Percentiles rank a stretch among this genome's conserved stretches.
Evolutionary conservation across 35 echinoderm and acorn worm species (phyloP).

Genomic region (Apostichopus californicus): DNA sequence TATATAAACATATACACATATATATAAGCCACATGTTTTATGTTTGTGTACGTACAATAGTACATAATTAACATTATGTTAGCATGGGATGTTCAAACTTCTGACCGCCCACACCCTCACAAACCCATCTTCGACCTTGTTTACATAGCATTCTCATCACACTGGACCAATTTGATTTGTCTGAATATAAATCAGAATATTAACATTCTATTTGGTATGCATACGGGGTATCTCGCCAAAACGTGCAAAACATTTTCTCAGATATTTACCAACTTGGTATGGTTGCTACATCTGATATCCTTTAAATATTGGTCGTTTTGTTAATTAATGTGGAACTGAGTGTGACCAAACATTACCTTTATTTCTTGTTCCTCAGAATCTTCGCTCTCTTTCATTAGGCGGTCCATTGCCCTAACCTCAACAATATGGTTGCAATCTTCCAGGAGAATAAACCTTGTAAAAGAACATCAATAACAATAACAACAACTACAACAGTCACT

Average conservation of each 20-base stretch:
- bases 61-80: no score
- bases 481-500: no score
- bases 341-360: background rate
- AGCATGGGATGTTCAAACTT: no score
- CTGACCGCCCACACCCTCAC: no score
- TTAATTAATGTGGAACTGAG: background rate
- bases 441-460: slow-evolving; percentile 22
- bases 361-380: background rate
- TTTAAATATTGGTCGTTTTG: background rate
- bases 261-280: background rate
- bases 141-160: no score
- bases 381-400: background rate
- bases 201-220: background rate
- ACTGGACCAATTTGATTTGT: no score
- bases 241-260: background rate
- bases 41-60: no score
- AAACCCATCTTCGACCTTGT: background rate
- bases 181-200: background rate
- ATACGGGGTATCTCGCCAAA: background rate
- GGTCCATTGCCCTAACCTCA: slow-evolving; percentile 33
- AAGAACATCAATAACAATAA: background rate
- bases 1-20: no score
- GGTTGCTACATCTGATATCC: background rate
- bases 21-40: no score
- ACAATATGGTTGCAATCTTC: slow-evolving; percentile 44